Percentiles rank a stretch among this genome's conserved stretches.
Conservation (phyloP, 2,113 vertebrate genomes). For the Castor canadensis region DNA sequence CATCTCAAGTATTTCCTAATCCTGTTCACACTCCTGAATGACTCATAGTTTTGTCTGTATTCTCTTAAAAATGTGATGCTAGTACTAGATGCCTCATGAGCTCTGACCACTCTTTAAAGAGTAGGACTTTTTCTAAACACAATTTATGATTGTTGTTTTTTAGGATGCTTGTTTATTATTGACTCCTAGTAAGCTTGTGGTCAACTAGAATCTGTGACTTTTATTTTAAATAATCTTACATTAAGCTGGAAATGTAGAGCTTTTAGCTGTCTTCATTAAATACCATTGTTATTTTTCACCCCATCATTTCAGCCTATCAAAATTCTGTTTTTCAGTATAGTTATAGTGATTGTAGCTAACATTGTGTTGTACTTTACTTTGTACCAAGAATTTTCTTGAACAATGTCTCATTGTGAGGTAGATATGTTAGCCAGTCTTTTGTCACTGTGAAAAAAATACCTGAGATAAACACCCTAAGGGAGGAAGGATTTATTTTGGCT, state of each 20-base stretch:
- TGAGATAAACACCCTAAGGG: not conserved
- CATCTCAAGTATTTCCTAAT: not conserved
- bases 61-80: not conserved
- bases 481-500: not conserved
- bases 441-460: not conserved
- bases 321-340: not conserved
- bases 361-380: slow-evolving; percentile 6
- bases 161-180: not conserved
- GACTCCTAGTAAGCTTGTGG: not conserved
- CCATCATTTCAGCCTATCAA: not conserved
- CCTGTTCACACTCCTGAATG: not conserved
- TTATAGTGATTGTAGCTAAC: not conserved
- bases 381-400: not conserved
- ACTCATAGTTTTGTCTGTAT: not conserved
- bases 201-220: slow-evolving; percentile 17
- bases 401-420: not conserved
- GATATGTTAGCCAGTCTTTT: not conserved
- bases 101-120: slow-evolving; percentile 12
- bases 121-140: not conserved
- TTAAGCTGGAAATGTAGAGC: not conserved
- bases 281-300: slow-evolving; percentile 11
- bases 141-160: slow-evolving; percentile 14
- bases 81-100: not conserved
- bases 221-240: not conserved
- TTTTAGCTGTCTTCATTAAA: slow-evolving; percentile 26